Evolutionary conservation across 2,797 vertebrate genomes (phyloP), one percentile per base, ranked within the genome.

Genomic region (Gymnothorax javanicus): DNA sequence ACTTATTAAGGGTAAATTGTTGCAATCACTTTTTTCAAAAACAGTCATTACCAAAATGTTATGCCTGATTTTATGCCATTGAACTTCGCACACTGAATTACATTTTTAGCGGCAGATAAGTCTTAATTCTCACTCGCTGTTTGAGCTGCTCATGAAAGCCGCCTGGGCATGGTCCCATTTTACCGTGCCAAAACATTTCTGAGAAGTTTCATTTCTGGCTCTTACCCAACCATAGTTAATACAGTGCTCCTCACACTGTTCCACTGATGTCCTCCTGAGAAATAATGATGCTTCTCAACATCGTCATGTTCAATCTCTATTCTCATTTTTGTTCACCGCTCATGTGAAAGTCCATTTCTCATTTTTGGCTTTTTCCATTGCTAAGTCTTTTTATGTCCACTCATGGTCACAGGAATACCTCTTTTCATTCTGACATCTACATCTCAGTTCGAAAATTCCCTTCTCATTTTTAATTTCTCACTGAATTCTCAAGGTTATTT

Each of bases 31-130:
- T 77, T 5, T 77, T 17, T 77, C 33, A 77, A 77, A 17, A 17
- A 77, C 43, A 13, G 52, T 54, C 6, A 17, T n/a, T 17, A 23
- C 50, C 17, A 81, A 81, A 54, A 81, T 73, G 33, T 73, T 73
- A n/a, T 27, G 43, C 8, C 20, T 52, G 43, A 52, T 33, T 50
- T 43, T 77, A 77, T 50, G 33, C 33, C 73, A 27, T 33, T 12
- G n/a, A 9, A 8, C 33, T 73, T 73, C 20, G 33, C 43, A 43
- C 50, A 5, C 9, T 54, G 50, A 56, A 81, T n/a, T 54, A 43
- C 77, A 81, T 81, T 81, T 54, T 56, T 81, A 2, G 52, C 56
- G 9, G 50, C 77, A 81, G 77, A 81, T 81, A 23, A 81, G 52
- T 23, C 77, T n/a, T 20, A 81, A 81, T 56, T 81, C 20, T 17